Conservation (phyloP, 2,113 vertebrate genomes). For the Trochalopteron elliotii region DNA sequence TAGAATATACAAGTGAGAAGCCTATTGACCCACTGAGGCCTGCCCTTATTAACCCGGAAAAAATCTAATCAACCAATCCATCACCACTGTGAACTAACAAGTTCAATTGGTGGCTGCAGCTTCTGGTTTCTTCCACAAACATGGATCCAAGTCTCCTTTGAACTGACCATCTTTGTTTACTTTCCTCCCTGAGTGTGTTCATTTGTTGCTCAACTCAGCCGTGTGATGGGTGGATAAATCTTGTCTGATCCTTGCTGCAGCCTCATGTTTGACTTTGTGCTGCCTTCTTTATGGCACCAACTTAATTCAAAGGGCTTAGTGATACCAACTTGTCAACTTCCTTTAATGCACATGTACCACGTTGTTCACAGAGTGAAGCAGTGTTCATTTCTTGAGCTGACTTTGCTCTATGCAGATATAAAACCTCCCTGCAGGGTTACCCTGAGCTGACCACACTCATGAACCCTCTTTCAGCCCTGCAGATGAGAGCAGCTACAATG, state of each 20-base stretch:
- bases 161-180: not conserved
- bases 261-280: not conserved
- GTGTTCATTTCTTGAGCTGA: not conserved
- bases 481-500: not conserved
- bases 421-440: not conserved
- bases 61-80: constrained; percentile 7
- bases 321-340: not conserved
- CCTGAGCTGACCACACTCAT: not conserved
- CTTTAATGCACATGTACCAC: accelerated
- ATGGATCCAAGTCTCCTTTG: constrained; percentile 6
- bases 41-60: constrained; percentile 59
- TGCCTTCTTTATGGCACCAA: not conserved
- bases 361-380: not conserved
- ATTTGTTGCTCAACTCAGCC: not conserved
- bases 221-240: not conserved
- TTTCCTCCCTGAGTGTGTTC: not conserved
- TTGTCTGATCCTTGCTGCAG: not conserved
- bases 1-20: constrained; percentile 6
- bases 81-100: constrained; percentile 26
- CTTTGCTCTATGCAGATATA: not conserved
- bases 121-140: constrained; percentile 31
- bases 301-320: not conserved
- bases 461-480: not conserved
- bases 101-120: not conserved
- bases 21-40: not conserved